Evolutionary conservation across 2,888 invertebrate species (phyloP).

Genomic region (Chrysopilus asiliformis): DNA sequence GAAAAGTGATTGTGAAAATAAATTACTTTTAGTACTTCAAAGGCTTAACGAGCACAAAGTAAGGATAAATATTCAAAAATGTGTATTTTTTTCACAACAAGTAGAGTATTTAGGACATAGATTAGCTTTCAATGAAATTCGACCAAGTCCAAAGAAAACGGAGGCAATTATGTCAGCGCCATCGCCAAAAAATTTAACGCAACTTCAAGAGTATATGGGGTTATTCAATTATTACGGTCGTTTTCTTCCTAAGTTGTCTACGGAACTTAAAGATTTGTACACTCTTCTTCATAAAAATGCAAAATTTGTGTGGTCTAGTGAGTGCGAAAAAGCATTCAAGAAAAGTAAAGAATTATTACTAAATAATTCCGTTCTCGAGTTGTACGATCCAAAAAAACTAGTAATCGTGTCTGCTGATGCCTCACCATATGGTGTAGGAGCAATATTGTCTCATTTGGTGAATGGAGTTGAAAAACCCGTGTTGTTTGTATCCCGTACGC

Average conservation of each 20-base stretch:
- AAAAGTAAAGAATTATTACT: conserved; percentile 8
- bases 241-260: conserved; percentile 11
- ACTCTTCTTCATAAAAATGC: conserved; percentile 10
- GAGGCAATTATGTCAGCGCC: conserved; percentile 12
- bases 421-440: conserved; percentile 7
- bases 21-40: conserved; percentile 10
- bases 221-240: conserved; percentile 12
- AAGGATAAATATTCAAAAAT: conserved; percentile 13
- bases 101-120: conserved; percentile 12
- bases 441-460: conserved; percentile 7
- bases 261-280: conserved; percentile 14
- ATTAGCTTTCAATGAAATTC: conserved; percentile 7
- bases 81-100: no score
- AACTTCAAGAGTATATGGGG: conserved; percentile 13
- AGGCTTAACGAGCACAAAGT: conserved; percentile 12
- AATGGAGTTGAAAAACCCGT: conserved; percentile 9
- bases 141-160: conserved; percentile 11
- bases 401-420: conserved; percentile 1
- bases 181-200: conserved; percentile 9
- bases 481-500: conserved; percentile 6
- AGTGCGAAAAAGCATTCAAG: conserved; percentile 9
- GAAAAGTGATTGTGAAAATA: conserved; percentile 5
- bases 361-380: conserved; percentile 4
- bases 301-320: conserved; percentile 12
- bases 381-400: conserved; percentile 7